These are phyloP conservation scores for Turritopsis dohrnii DNA, from an alignment of 30 jellyfish, hydroid and myxozoan genomes.

Conservation along the genomic window DNA sequence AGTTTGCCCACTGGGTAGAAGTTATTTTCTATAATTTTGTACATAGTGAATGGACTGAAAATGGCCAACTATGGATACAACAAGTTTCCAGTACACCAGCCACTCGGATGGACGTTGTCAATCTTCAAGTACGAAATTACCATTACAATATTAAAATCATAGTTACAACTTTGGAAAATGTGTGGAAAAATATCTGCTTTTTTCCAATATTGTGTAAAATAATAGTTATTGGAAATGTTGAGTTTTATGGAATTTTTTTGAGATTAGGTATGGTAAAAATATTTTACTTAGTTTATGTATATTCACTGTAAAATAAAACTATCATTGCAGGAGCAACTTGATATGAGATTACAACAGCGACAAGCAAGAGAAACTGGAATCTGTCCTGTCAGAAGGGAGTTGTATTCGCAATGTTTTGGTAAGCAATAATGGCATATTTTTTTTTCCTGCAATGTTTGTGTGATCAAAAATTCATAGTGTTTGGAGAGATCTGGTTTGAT, in stretches of 20 bases:
- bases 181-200: too few relatives aligned
- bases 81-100: slow-evolving; percentile 99
- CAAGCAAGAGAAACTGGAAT: slow-evolving; percentile 95
- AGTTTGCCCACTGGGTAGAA: background rate
- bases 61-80: slow-evolving; percentile 95
- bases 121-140: slow-evolving; percentile 96
- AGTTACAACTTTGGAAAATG: too few relatives aligned
- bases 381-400: slow-evolving; percentile 88
- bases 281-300: too few relatives aligned
- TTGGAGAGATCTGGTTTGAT: background rate
- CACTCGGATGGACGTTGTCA: slow-evolving; percentile 89
- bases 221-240: too few relatives aligned
- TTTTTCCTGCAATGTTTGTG: too few relatives aligned
- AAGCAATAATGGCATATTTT: background rate
- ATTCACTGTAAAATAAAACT: too few relatives aligned
- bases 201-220: too few relatives aligned
- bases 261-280: too few relatives aligned
- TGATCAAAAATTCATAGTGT: background rate
- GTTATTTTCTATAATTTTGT: background rate
- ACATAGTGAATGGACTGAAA: slow-evolving; percentile 84
- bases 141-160: too few relatives aligned
- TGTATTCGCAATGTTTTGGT: slow-evolving; percentile 92
- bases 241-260: too few relatives aligned
- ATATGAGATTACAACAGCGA: slow-evolving; percentile 89
- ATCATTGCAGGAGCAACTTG: slow-evolving; percentile 79